Percentiles rank a stretch among this genome's conserved stretches.
phyloP scores from a whole-genome alignment of 2,113 vertebrate species.

The Hydropotes inermis region DNA sequence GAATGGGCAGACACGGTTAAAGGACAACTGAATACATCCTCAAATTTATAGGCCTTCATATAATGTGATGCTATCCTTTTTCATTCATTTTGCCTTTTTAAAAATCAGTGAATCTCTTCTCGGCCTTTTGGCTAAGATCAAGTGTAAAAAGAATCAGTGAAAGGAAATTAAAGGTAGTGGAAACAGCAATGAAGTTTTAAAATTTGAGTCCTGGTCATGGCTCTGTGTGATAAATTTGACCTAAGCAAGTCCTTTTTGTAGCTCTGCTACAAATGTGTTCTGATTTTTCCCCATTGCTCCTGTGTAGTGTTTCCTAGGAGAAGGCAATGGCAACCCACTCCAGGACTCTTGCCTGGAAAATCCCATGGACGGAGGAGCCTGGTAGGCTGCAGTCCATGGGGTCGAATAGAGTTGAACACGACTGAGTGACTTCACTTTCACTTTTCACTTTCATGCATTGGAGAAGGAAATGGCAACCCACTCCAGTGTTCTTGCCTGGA shows the following conservation, averaged over 20 bases:
- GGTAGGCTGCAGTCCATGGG: neutral
- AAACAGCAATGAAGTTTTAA: neutral
- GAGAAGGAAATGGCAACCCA: neutral
- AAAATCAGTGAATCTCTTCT: too few relatives aligned
- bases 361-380: neutral
- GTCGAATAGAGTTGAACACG: accelerated
- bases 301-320: neutral
- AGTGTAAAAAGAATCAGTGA: neutral
- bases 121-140: too few relatives aligned
- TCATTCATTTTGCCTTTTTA: neutral
- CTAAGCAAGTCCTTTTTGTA: neutral
- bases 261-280: neutral
- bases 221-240: neutral
- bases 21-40: neutral
- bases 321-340: neutral
- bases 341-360: neutral
- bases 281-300: neutral
- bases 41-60: neutral
- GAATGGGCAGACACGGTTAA: neutral
- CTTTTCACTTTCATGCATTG: neutral
- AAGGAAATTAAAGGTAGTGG: neutral
- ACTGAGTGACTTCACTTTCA: neutral
- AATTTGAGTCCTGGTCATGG: neutral
- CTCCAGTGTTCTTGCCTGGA: neutral
- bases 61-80: neutral